Evolutionary conservation across 2,113 vertebrate species (phyloP), one percentile per base, ranked within the genome.

Genomic region (Oreochromis tanganicae): DNA sequence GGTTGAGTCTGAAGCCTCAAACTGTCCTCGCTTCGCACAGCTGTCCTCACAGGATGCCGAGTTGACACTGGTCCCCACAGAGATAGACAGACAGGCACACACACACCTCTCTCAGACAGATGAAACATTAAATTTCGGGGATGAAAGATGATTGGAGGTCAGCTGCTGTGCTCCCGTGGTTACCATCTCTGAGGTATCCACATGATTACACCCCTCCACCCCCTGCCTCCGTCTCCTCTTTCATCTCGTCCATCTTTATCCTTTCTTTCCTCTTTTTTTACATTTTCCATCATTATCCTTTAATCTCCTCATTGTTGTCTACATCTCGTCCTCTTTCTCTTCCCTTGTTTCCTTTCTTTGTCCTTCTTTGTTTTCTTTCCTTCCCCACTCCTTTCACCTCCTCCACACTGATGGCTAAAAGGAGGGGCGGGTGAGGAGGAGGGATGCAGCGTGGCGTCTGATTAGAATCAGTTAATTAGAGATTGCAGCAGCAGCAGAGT

Each of bases 401-500:
- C 63, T 54, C 48, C 34, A 14, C 14, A 5, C 36, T 24, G 36
- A 78, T 6, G 61, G 48, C 21, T 71, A 8, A 59, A 29, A 32
- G 24, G 19, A 13, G 36, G 5, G 16, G 41, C 12, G 78, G 24
- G 41, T 41, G 9, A 36, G 71, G 50, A 43, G 73, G 54, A 83
- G 54, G 34, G 56, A 84, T 59, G 24, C 78, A 84, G 61, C 29
- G 63, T 85, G 80, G 80, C 4, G 80, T 7, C 81, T 86, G 84
- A 89, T 89, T 29, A 82, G 85, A 24, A 83, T 85, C 68, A 55
- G 85, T 85, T 91, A 82, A 89, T 91, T 91, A 91, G 21, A 56
- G 83, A 86, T 88, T 85, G 81, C 84, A 56, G 81, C 81, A 55
- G 84, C 63, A 14, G 29, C 83, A 46, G 57, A 82, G 79, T 14